Percentiles rank a stretch among this genome's conserved stretches.
These are phyloP conservation scores for Poecilia velifera DNA, from an alignment of 2,797 vertebrate genomes.

Conservation along the genomic window DNA sequence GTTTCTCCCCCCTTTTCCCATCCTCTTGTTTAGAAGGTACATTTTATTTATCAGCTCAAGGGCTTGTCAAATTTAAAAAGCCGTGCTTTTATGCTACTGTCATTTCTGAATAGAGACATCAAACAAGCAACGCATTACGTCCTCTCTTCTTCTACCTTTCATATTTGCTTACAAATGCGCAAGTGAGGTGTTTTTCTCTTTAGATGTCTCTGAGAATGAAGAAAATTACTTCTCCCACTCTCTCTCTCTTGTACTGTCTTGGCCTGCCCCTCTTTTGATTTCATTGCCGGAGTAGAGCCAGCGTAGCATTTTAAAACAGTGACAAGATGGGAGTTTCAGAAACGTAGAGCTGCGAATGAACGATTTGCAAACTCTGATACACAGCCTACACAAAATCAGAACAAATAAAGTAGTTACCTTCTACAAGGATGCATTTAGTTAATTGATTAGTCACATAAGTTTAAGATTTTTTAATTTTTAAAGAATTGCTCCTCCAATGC, in stretches of 20 bases:
- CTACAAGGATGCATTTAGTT: not conserved
- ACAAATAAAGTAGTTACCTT: conserved; percentile 7
- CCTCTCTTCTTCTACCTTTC: conserved; percentile 20
- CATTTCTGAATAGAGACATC: conserved; percentile 58
- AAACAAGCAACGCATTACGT: conserved; percentile 33
- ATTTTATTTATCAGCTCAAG: conserved; percentile 52
- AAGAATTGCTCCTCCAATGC: not conserved
- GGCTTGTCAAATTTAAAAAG: conserved; percentile 56
- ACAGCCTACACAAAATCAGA: conserved; percentile 6
- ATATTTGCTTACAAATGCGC: conserved; percentile 22
- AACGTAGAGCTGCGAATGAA: conserved; percentile 18
- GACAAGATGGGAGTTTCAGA: conserved; percentile 24
- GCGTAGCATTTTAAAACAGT: conserved; percentile 42
- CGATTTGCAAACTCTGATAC: conserved; percentile 16
- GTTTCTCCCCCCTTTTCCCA: conserved; percentile 13
- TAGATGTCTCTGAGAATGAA: conserved; percentile 46
- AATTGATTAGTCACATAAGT: not conserved
- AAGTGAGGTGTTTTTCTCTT: conserved; percentile 33
- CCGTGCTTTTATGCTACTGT: conserved; percentile 51
- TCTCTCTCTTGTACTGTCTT: conserved; percentile 27
- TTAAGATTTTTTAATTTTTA: not conserved
- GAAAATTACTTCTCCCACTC: conserved; percentile 43
- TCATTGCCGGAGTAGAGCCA: conserved; percentile 25
- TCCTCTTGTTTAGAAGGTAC: conserved; percentile 32
- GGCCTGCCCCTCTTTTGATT: conserved; percentile 14